Conservation (phyloP, 2,797 vertebrate species). For the Cyprinella venusta region DNA sequence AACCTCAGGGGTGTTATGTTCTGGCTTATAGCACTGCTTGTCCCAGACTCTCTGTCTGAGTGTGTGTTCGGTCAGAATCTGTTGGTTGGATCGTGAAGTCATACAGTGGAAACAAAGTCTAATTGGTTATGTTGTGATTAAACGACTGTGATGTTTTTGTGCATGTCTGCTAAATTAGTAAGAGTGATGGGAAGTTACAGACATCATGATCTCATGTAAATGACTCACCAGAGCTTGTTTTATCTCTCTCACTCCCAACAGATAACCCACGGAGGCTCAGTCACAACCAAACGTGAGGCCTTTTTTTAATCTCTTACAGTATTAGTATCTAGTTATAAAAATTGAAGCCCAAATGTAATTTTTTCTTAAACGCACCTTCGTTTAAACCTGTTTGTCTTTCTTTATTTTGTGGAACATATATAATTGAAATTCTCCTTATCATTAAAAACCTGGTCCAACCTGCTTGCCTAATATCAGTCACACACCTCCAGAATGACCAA, state of each 20-base stretch:
- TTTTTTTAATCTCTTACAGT: not conserved
- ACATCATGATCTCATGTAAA: constrained; percentile 17
- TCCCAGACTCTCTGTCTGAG: constrained; percentile 56
- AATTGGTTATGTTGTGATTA: constrained; percentile 14
- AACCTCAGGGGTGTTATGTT: constrained; percentile 59
- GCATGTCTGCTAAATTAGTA: constrained; percentile 17
- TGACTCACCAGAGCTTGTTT: constrained; percentile 22
- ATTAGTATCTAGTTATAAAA: not conserved
- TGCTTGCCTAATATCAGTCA: not conserved
- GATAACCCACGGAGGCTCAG: constrained; percentile 87
- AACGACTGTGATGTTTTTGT: constrained; percentile 27
- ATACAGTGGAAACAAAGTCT: not conserved
- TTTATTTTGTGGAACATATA: constrained; percentile 1
- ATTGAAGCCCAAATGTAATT: not conserved
- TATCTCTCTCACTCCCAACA: constrained; percentile 63
- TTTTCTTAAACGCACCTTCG: no score
- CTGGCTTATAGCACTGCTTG: constrained; percentile 57
- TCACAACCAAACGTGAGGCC: constrained; percentile 87
- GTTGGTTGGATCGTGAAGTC: not conserved
- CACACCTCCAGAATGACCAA: not conserved
- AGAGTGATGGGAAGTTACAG: constrained; percentile 23
- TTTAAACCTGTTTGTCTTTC: not conserved
- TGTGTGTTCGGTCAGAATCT: not conserved
- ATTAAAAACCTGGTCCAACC: not conserved
- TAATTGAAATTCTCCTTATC: not conserved